Base-by-base conservation (phyloP, 2,888 invertebrate species). In the Dusona sp. region DNA sequence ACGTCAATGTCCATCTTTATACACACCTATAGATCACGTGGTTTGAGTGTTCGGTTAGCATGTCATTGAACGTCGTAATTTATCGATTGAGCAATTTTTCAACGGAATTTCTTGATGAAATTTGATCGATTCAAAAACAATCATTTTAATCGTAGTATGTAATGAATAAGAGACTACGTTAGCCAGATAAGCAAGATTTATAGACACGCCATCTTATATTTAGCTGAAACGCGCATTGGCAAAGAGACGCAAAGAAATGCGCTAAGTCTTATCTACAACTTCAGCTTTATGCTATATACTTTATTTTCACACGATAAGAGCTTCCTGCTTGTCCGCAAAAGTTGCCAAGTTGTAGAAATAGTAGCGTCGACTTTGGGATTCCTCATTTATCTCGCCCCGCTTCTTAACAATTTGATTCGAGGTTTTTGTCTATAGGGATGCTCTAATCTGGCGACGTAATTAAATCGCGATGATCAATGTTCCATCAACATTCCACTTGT, bases 261-360 rank as follows among this genome's bases (percentile, higher is more conserved):
- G 11, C 6, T 13, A 16, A 42, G 65, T 22, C 67, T 25, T 78
- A 54, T 78, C 67, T 25, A 13, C 36, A 25, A 51, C 0, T 36
- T 68, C 70, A 19, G 11, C 13, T 22, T 67, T 25, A 51, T 19
- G 22, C 38, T 67, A 38, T 25, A 45, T 78, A 78, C 38, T 38
- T 67, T 78, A 67, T 78, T 67, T 78, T n/a, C 64, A 9, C 77
- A 38, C 16, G 78, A 78, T 78, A 67, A 78, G 78, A 67, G 51
- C 25, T 51, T 54, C 11, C 78, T n/a, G n/a, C n/a, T 78, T 54
- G 68, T 67, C 65, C 48, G 1, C 67, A 19, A 78, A 67, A 25
- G 16, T 64, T 48, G 65, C 65, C 36, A 25, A 48, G 51, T 67
- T 61, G 1, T 11, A 61, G 61, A 65, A 77, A 64, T 75, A 64